Evolutionary conservation across 2,888 invertebrate genomes (phyloP), one percentile per base, ranked within the genome.

Genomic region (Lymantria monacha): DNA sequence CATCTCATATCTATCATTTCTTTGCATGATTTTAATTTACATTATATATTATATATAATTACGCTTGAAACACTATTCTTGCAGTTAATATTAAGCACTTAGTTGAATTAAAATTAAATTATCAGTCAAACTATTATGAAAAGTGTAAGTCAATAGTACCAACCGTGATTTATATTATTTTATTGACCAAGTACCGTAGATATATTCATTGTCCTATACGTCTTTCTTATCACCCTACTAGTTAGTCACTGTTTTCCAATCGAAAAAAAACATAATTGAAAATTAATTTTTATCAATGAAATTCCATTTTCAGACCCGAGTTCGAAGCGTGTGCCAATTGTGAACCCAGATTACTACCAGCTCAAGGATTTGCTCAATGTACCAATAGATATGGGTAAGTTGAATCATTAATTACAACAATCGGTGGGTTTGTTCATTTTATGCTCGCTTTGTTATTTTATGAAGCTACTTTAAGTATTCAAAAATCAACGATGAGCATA

Each of bases 381-480:
- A 58, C 68, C 70, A 7, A 59, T 69, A 33, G 69, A 70, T 12
- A 45, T 57, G 2, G 68, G 71, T 71, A 50, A 53, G 59, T 53
- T 1, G 15, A 1, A 41, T 33, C 1, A 10, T 7, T 10, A 33
- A 33, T 33, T 33, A 33, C 33, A 33, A 33, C 10, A 33, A 10
- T 33, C 33, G 33, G 7, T 33, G 1, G 9, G 33, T 9, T 42
- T 9, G n/a, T 33, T 33, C 33, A 10, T 9, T 10, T 33, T 3
- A n/a, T 36, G 7, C 36, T 36, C 22, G 22, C 22, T 22, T 22
- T 3, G 22, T 22, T 22, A 2, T 22, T 22, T 22, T 22, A 22
- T 22, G 22, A 22, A 22, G 22, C 22, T 22, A 3, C 2, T 22
- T 22, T 22, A 22, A 22, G 22, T 22, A 22, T 5, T 22, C 22